A percentile compares a stretch with the other conserved stretches of the same genome.
Evolutionary conservation across 2,797 vertebrate species (phyloP).

Genomic region (Holocentrus rufus): DNA sequence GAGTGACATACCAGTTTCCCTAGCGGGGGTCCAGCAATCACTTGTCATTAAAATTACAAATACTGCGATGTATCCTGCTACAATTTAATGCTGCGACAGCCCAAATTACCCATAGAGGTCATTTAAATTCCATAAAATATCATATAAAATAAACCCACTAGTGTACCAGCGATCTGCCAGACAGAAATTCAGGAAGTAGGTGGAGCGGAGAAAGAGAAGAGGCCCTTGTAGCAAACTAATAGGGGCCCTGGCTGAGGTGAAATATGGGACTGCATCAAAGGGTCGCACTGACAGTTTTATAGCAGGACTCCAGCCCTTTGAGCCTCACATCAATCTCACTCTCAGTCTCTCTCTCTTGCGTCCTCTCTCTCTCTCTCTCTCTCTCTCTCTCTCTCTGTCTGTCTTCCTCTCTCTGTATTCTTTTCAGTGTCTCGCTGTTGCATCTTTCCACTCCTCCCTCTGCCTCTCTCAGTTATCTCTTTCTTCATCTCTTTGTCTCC

Average conservation of each 20-base stretch:
- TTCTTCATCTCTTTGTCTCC: background rate
- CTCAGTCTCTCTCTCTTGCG: background rate
- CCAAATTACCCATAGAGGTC: too few species aligned
- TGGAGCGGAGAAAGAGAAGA: background rate
- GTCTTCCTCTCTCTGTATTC: background rate
- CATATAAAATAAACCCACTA: too few species aligned
- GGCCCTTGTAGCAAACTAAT: conserved; percentile 15
- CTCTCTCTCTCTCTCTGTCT: background rate
- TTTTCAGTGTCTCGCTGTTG: background rate
- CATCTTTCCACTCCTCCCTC: background rate
- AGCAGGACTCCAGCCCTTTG: conserved; percentile 43
- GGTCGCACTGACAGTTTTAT: conserved; percentile 44
- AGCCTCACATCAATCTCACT: conserved; percentile 50
- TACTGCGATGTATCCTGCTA: too few species aligned
- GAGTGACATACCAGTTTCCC: too few species aligned
- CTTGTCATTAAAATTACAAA: too few species aligned
- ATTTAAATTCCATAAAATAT: too few species aligned
- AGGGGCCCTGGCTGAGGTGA: conserved; percentile 23
- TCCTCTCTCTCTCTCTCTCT: background rate
- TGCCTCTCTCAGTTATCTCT: background rate
- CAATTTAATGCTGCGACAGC: too few species aligned
- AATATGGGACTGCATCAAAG: conserved; percentile 34
- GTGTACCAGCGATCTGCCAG: too few species aligned
- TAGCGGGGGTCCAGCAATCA: too few species aligned
- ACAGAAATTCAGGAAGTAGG: too few species aligned